A percentile compares a stretch with the other conserved stretches of the same genome.
phyloP scores from a whole-genome alignment of 2,888 invertebrate genomes.

The Acholoe squamosa region DNA sequence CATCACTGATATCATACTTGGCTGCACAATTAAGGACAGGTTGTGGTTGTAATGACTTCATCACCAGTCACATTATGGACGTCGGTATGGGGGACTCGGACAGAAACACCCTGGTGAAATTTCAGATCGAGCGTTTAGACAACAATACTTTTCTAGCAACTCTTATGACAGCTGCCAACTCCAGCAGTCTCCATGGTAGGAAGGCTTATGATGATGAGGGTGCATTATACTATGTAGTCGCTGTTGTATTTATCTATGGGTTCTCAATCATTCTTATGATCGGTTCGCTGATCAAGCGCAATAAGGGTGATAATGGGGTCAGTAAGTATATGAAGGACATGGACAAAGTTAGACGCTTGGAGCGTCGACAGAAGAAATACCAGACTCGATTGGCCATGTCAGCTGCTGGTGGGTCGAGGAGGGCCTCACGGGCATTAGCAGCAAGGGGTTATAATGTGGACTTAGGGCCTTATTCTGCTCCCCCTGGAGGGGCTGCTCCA shows the following conservation, averaged over 20 bases:
- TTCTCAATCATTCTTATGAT: slow-evolving; percentile 82
- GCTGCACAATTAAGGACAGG: background rate
- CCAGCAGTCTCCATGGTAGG: background rate
- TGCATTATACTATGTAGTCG: slow-evolving; percentile 81
- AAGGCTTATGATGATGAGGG: slow-evolving; percentile 76
- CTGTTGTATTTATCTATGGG: slow-evolving; percentile 80
- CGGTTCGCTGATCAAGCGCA: slow-evolving; percentile 79
- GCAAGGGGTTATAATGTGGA: background rate
- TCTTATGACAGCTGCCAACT: slow-evolving; percentile 32
- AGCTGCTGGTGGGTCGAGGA: background rate
- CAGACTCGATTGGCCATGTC: slow-evolving; percentile 64
- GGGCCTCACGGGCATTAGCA: slow-evolving; percentile 38
- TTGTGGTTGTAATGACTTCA: too few species aligned
- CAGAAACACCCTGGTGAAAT: slow-evolving; percentile 1
- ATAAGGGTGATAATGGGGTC: slow-evolving; percentile 79
- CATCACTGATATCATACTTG: background rate
- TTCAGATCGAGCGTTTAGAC: slow-evolving; percentile 40
- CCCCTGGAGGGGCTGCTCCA: background rate
- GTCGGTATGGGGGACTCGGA: background rate
- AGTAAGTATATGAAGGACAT: slow-evolving; percentile 80
- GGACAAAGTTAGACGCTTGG: slow-evolving; percentile 77
- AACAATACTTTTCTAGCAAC: slow-evolving; percentile 60
- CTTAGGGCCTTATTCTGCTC: background rate
- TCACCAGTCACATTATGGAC: background rate
- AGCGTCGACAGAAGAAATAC: slow-evolving; percentile 75